Base-by-base conservation (phyloP, 64 coral and sea anemone genomes). In the Trachythela sp. region DNA sequence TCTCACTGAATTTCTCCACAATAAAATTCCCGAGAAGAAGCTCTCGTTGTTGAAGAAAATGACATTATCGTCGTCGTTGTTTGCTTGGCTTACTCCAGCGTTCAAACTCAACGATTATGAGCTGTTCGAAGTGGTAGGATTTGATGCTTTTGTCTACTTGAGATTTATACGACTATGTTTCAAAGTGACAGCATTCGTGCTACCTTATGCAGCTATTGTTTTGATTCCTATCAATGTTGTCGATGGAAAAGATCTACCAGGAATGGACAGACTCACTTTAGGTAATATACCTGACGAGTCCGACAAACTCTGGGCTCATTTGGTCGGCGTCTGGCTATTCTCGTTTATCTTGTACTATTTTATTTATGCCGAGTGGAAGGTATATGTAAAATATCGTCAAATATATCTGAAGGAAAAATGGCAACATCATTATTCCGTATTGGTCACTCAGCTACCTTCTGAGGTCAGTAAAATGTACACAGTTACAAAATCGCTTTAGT, bases 111-210 rank as follows among this genome's bases (percentile, higher is more conserved):
- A 94, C 30, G 95, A 98, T 54, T 59, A 91, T 17, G 95, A 98
- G 39, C 87, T 98, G 18, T 98, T 86, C 48, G 84, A 84, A 34
- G 94, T 94, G 59, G 93, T 93, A 24, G 95, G 95, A 4, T 92
- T 98, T 22, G 95, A 98, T 26, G 95, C 95, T 31, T 17, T 98
- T 36, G 89, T 98, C 6, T 94, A 98, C 51, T 64, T 94, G 54
- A 77, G 95, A 39, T 98, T 98, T 39, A 91, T 98, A 72, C 90
- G 92, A 2, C 89, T 98, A 1, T 98, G 95, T 88, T 71, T 98
- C 2, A 98, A 98, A 71, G 92, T 98, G n/a, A 89, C 93, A 13
- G 70, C 92, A 11, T 70, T 98, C 10, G 77, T 92, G 1, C 40
- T 98, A 83, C 95, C 95, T 8, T 98, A 98, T 42, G 95, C 93